A percentile compares a stretch with the other conserved stretches of the same genome.
Conservation (phyloP, 2,113 vertebrate genomes). For the Gallinago paraguaiae region DNA sequence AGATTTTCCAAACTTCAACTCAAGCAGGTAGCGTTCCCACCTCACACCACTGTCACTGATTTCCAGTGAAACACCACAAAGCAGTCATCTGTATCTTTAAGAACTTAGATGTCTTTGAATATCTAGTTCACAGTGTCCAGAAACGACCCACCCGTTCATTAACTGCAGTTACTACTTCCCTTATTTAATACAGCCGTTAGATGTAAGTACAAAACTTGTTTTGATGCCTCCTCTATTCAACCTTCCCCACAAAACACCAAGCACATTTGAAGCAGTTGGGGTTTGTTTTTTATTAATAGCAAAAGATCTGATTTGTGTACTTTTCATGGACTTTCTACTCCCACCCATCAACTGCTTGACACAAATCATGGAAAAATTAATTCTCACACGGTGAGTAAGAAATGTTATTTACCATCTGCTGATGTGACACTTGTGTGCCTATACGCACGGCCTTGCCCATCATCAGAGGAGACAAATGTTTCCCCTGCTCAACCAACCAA, state of each 20-base stretch:
- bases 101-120: neutral
- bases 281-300: neutral
- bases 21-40: neutral
- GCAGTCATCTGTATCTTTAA: neutral
- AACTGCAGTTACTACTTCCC: neutral
- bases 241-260: neutral
- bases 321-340: neutral
- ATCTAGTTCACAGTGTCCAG: neutral
- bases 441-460: fast-evolving
- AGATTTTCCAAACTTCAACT: constrained; percentile 33
- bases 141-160: neutral
- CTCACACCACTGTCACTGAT: neutral
- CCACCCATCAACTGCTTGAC: neutral
- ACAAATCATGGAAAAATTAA: neutral
- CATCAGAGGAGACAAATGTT: neutral
- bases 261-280: neutral
- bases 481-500: neutral
- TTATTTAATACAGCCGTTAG: neutral
- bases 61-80: neutral
- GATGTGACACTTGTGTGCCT: fast-evolving
- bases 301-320: neutral
- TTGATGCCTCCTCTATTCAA: neutral
- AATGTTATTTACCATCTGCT: neutral
- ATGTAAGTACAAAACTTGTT: neutral
- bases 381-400: neutral